Conservation (phyloP, 2,888 invertebrate genomes). For the Drosophila dives region DNA sequence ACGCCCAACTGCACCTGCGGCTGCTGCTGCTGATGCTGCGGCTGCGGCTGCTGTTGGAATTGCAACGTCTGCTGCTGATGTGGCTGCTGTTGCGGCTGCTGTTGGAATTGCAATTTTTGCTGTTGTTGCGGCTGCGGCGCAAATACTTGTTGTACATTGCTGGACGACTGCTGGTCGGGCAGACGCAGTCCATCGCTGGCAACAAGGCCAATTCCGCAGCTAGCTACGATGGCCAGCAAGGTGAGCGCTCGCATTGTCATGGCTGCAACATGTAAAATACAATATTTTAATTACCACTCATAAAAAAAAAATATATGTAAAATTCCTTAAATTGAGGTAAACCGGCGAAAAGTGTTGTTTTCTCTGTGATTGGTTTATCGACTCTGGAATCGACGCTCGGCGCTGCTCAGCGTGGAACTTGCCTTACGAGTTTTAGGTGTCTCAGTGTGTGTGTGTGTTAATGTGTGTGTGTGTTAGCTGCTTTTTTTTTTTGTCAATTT, state of each 20-base stretch:
- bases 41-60: constrained; percentile 64
- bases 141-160: constrained; percentile 67
- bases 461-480: constrained; percentile 1
- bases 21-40: constrained; percentile 24
- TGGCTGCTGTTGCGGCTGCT: constrained; percentile 64
- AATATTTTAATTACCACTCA: constrained; percentile 52
- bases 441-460: neutral
- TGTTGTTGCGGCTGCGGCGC: constrained; percentile 65
- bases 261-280: constrained; percentile 69
- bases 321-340: constrained; percentile 48
- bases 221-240: constrained; percentile 84
- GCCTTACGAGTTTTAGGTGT: constrained; percentile 21
- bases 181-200: constrained; percentile 87
- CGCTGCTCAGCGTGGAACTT: constrained; percentile 13
- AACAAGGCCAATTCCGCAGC: constrained; percentile 85
- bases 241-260: constrained; percentile 59
- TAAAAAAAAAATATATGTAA: neutral
- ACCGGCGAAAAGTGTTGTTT: constrained; percentile 53
- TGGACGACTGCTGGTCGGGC: constrained; percentile 85
- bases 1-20: constrained; percentile 43
- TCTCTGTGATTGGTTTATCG: constrained; percentile 55
- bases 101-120: constrained; percentile 58
- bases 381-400: constrained; percentile 42
- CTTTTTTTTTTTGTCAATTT: constrained; percentile 62
- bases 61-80: constrained; percentile 44